A percentile compares a stretch with the other conserved stretches of the same genome.
These are phyloP conservation scores for Catostylus mosaicus DNA, from an alignment of 30 jellyfish, hydroid and myxozoan species.

Conservation along the genomic window DNA sequence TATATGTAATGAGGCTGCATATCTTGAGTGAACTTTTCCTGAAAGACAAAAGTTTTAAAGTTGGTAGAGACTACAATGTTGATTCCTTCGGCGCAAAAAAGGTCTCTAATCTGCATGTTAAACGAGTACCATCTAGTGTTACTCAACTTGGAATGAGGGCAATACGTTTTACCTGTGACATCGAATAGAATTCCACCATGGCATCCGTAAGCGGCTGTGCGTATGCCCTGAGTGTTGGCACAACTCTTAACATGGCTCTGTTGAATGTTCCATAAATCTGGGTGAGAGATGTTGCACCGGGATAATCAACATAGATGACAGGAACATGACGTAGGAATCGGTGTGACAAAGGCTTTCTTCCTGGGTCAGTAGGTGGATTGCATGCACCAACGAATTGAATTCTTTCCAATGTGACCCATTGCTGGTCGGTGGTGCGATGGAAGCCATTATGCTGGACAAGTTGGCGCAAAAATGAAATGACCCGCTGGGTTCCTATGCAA, in stretches of 20 bases:
- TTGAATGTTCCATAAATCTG: constrained; percentile 99
- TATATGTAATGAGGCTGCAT: constrained; percentile 99
- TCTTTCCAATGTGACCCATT: constrained; percentile 94
- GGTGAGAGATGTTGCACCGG: constrained; percentile 95
- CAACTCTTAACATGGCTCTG: constrained; percentile 94
- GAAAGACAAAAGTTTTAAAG: not conserved
- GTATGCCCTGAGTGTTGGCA: constrained; percentile 89
- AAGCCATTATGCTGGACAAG: constrained; percentile 98
- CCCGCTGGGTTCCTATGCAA: constrained; percentile 90
- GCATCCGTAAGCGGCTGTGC: constrained; percentile 99
- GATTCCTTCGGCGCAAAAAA: not conserved
- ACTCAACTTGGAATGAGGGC: not conserved
- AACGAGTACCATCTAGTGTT: too few relatives aligned
- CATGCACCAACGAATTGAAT: constrained; percentile 99
- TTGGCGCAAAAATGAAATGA: constrained; percentile 94
- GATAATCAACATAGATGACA: constrained; percentile 97
- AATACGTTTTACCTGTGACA: constrained; percentile 81
- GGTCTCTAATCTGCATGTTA: too few relatives aligned
- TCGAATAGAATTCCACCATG: constrained; percentile 95
- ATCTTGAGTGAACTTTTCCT: constrained; percentile 94
- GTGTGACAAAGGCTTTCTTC: constrained; percentile 96
- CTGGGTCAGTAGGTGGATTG: constrained; percentile 99
- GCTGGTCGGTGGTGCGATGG: constrained; percentile 93
- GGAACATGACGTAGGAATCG: constrained; percentile 98
- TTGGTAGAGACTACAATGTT: too few relatives aligned